Evolutionary conservation across 1,140 invertebrate species (phyloP).

Genomic region (Vanessa tameamea): DNA sequence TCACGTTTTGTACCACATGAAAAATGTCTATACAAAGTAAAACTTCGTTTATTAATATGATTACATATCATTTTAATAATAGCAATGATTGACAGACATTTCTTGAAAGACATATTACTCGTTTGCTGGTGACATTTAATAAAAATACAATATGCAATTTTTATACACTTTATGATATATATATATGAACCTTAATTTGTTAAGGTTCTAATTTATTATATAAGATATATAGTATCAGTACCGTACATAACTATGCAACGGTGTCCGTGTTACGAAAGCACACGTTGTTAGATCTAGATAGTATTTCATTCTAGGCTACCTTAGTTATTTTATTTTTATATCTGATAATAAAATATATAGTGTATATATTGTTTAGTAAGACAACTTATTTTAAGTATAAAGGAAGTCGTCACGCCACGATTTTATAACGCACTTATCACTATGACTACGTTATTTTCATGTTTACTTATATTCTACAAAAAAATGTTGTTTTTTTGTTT

Average conservation of each 20-base stretch:
- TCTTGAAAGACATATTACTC: not conserved
- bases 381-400: not conserved
- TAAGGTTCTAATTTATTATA: too few relatives aligned
- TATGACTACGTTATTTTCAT: not conserved
- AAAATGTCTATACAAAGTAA: not conserved
- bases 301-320: too few relatives aligned
- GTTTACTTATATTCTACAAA: not conserved
- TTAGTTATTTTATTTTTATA: too few relatives aligned
- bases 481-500: too few relatives aligned
- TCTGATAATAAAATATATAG: not conserved
- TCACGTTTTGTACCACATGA: constrained; percentile 14
- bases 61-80: not conserved
- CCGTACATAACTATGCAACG: too few relatives aligned
- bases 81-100: not conserved
- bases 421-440: not conserved
- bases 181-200: too few relatives aligned
- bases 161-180: too few relatives aligned
- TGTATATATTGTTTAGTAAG: not conserved
- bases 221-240: too few relatives aligned
- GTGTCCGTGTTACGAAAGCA: too few relatives aligned
- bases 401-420: not conserved
- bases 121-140: too few relatives aligned
- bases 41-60: not conserved
- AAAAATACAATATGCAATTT: too few relatives aligned
- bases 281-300: too few relatives aligned